phyloP scores from a whole-genome alignment of 2,113 vertebrate genomes.

The Chiloscyllium plagiosum region DNA sequence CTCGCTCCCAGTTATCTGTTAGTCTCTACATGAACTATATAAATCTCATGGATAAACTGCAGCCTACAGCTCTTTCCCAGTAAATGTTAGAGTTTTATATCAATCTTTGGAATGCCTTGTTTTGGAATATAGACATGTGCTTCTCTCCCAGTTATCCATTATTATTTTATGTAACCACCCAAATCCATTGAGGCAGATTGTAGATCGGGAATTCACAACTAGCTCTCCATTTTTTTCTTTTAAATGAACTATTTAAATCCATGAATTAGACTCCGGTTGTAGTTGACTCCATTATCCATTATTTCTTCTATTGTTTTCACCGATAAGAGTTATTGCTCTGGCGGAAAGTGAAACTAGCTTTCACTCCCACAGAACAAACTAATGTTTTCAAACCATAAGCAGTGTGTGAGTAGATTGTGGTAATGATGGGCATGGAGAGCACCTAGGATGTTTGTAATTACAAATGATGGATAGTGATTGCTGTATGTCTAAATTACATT shows the following conservation, averaged over 20 bases:
- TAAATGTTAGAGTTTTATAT: background rate
- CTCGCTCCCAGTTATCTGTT: background rate
- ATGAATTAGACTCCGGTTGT: background rate
- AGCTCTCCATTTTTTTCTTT: background rate
- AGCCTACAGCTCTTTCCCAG: background rate
- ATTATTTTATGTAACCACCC: background rate
- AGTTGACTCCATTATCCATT: constrained; percentile 22
- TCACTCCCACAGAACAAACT: constrained; percentile 35
- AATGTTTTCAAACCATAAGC: background rate
- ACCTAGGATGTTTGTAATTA: background rate
- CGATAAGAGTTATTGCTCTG: background rate
- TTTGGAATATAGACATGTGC: background rate
- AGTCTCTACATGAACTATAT: background rate
- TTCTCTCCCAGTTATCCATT: background rate
- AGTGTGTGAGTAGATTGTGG: background rate
- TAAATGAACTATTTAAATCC: background rate
- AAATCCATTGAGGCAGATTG: background rate
- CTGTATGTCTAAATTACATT: background rate
- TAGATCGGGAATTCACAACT: background rate
- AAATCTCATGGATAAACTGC: background rate
- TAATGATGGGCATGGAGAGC: background rate
- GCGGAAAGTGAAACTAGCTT: background rate
- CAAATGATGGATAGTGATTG: background rate
- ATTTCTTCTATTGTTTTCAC: background rate
- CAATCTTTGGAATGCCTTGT: background rate